Percentiles rank a stretch among this genome's conserved stretches.
Evolutionary conservation across 1,140 invertebrate genomes (phyloP).

Genomic region (Laupala kohalensis): DNA sequence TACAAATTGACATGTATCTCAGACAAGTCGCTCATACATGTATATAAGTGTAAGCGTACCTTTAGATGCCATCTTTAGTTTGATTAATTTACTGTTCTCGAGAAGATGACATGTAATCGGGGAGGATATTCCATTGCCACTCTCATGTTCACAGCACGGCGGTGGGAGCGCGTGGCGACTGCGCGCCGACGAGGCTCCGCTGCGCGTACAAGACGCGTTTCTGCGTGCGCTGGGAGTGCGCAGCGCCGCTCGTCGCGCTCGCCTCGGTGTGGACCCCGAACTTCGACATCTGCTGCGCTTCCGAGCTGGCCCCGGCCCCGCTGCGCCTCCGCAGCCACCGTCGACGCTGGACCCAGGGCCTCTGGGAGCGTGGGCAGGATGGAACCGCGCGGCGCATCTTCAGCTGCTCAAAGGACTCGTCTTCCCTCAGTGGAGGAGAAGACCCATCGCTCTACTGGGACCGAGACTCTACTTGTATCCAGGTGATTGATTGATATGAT

Average conservation of each 20-base stretch:
- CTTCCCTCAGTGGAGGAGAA: conserved; percentile 50
- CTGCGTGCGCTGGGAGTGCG: conserved; percentile 41
- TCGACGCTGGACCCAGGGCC: conserved; percentile 30
- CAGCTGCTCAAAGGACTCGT: conserved; percentile 48
- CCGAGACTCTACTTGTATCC: conserved; percentile 46
- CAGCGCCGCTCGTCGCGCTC: conserved; percentile 37
- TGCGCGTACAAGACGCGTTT: conserved; percentile 47
- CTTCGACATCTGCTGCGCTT: conserved; percentile 43
- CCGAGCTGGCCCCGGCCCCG: conserved; percentile 40
- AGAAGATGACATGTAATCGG: too few species aligned
- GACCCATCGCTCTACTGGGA: conserved; percentile 42
- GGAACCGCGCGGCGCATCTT: conserved; percentile 14
- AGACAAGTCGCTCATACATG: too few species aligned
- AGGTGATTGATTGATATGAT: too few species aligned
- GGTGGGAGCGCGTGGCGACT: conserved; percentile 40
- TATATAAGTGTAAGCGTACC: too few species aligned
- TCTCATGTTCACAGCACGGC: conserved; percentile 31
- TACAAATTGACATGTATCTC: too few species aligned
- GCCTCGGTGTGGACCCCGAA: conserved; percentile 50
- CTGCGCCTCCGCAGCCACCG: conserved; percentile 28
- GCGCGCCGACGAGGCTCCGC: conserved; percentile 37
- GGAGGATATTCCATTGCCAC: too few species aligned
- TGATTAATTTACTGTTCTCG: too few species aligned
- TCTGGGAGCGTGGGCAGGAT: conserved; percentile 39
- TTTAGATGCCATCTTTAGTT: too few species aligned